These are phyloP conservation scores for Cygnus buccinator DNA, from an alignment of 2,113 vertebrate genomes.

Conservation along the genomic window DNA sequence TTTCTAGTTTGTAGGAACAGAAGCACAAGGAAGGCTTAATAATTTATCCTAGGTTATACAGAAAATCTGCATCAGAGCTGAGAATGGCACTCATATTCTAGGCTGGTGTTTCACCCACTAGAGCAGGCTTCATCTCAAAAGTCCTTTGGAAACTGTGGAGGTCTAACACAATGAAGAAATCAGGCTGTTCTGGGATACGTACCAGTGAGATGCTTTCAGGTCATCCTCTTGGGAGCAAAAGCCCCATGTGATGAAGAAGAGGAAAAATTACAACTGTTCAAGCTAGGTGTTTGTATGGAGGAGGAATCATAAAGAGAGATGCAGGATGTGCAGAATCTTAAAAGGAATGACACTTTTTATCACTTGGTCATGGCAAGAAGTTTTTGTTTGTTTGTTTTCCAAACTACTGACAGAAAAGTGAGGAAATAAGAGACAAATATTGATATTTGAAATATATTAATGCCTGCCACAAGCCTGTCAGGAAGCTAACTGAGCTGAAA, in stretches of 20 bases:
- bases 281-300: background rate
- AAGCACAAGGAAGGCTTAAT: background rate
- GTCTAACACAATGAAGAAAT: background rate
- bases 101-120: background rate
- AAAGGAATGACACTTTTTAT: background rate
- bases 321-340: background rate
- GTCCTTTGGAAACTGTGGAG: background rate
- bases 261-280: background rate
- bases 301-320: background rate
- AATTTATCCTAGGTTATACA: accelerated
- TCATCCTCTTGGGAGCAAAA: background rate
- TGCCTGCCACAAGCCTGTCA: background rate
- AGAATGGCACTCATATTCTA: background rate
- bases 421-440: background rate
- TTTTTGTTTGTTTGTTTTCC: background rate
- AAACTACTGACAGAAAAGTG: background rate
- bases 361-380: background rate
- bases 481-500: background rate
- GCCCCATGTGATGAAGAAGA: background rate
- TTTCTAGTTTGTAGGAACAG: background rate
- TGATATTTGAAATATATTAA: background rate
- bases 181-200: background rate
- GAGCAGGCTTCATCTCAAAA: background rate
- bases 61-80: background rate
- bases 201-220: background rate